Evolutionary conservation across 2,113 vertebrate species (phyloP).

Genomic region (Notothenia coriiceps): DNA sequence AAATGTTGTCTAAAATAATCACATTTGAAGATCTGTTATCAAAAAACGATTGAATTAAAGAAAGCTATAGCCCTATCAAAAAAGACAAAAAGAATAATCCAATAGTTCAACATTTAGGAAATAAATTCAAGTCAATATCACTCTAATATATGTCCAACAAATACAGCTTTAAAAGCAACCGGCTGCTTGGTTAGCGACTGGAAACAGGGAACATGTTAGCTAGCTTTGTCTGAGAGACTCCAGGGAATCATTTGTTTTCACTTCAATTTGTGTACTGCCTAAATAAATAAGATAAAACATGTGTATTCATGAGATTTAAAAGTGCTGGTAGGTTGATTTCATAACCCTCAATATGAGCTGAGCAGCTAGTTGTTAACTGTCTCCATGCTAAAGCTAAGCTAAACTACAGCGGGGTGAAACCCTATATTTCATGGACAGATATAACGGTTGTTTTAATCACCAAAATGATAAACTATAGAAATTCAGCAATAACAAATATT

Average conservation of each 20-base stretch:
- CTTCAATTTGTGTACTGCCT: not conserved
- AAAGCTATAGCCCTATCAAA: not conserved
- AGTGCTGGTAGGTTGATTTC: too few species aligned
- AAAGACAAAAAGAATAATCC: not conserved
- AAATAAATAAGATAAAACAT: not conserved
- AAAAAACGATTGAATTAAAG: not conserved
- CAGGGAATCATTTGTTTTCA: not conserved
- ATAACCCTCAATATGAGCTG: not conserved
- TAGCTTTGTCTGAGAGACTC: not conserved
- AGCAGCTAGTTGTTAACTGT: not conserved
- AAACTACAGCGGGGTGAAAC: not conserved
- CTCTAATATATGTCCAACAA: not conserved
- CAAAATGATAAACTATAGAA: too few species aligned
- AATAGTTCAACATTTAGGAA: not conserved
- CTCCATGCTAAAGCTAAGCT: not conserved
- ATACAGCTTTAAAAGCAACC: not conserved
- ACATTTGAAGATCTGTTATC: not conserved
- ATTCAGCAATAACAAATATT: too few species aligned
- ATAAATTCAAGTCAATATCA: not conserved
- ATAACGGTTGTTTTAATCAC: too few species aligned
- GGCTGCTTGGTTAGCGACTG: conserved; percentile 20
- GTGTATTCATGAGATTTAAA: not conserved
- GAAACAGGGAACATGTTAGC: not conserved
- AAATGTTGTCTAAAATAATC: too few species aligned
- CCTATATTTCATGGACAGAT: too few species aligned